Evolutionary conservation across 2,113 vertebrate species (phyloP), one percentile per base, ranked within the genome.

Genomic region (Cynocephalus volans): DNA sequence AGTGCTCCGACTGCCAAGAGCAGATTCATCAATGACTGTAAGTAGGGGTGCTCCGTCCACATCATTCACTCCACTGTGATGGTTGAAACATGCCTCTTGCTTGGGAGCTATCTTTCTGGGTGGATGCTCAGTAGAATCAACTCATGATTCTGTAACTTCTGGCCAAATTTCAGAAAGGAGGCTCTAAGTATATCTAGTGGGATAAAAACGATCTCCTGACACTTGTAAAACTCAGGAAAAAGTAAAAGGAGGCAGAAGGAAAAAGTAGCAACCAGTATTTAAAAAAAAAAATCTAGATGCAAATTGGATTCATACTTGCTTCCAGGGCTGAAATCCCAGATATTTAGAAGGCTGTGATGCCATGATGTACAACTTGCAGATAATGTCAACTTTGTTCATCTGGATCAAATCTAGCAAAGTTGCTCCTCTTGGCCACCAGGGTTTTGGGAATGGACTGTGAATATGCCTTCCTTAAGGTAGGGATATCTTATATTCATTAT

Each of bases 131-230:
- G 52, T 67, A n/a, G 58, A 88, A 92, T 69, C 23, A 17, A 56
- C 73, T 95, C 36, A 73, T 9, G 28, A 77, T 67, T 88, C 45
- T 79, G 85, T 56, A 91, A 70, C 89, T 69, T 96, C 58, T 92
- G 84, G 73, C 41, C 79, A 76, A 41, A 76, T 90, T 81, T 96
- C 41, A 50, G 54, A 95, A 77, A 41, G 90, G 50, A 87, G 87
- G 36, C 60, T 90, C 81, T 90, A 58, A 52, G 72, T 79, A 82
- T 50, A 84, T 9, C 31, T 48, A 9, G 70, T 69, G 10, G 58
- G 45, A 67, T 58, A 79, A 80, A 80, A 85, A 72, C 69, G 94
- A 79, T 50, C 65, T 41, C 28, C 50, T 0, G 17, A 36, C 2
- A 26, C 24, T 60, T 70, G 1, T 52, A 81, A 97, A 93, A 79